Base-by-base conservation (phyloP, 2,797 vertebrate species). In the Acridotheres tristis region DNA sequence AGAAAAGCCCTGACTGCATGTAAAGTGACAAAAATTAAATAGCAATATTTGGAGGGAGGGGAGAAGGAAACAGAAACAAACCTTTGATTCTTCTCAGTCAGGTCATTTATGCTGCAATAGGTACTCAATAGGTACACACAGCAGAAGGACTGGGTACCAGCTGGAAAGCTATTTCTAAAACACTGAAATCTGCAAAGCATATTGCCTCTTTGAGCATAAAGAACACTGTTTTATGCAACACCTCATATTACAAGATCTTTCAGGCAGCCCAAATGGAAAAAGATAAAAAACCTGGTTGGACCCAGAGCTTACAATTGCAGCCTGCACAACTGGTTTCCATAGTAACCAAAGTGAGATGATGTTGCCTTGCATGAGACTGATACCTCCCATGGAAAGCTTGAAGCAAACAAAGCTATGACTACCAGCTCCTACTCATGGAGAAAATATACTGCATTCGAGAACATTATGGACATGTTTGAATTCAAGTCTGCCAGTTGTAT, bases 31-130 rank as follows among this genome's bases (percentile, higher is more conserved):
- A 34, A 3, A 76, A 76, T 54, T 53, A 68, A 81, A 43, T 5
- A 15, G 8, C 17, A 85, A 43, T 47, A 54, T n/a, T 10, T 19
- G 16, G 6, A 1, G 20, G 2, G 2, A 18, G 3, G 6, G 4
- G 8, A n/a, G 36, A 48, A 63, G 53, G 14, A 45, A 58, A 57
- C 15, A 40, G 34, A 61, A 34, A 8, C 12, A 30, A 32, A 55
- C 13, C 1, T 51, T 74, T 57, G 14, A 58, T 69, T 78, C 36
- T 54, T 89, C 58, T 72, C 5, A 3, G 13, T 67, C 36, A 47
- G 20, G 30, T 42, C 26, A 43, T 73, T 58, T 22, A 59, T 67
- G 17, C 11, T 50, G 9, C 12, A 27, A 48, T 15, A 29, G 5
- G 23, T 29, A 55, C 22, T 66, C 22, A 53, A 67, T 88, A 71